Base-by-base conservation (phyloP, 2,797 vertebrate genomes). In the Choloepus didactylus region DNA sequence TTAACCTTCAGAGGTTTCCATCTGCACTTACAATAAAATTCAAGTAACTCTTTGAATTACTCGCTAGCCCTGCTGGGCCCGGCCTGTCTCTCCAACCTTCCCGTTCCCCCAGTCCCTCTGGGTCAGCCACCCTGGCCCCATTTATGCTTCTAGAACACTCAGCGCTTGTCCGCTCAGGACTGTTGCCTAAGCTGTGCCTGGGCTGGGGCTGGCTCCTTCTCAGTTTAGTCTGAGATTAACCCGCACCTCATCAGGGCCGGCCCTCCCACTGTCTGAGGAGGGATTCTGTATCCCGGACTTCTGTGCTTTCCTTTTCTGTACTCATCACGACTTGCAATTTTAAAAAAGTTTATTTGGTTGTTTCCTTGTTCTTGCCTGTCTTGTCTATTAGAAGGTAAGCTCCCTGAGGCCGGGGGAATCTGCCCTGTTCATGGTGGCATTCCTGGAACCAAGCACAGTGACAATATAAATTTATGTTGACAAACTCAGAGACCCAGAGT, bases 181-280 rank as follows among this genome's bases (percentile, higher is more conserved):
- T 38, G 46, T 75, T 16, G 51, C 11, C 82, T 15, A 7, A 80
- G 23, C n/a, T 3, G 1, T 31, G 64, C 6, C 41, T 3, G 41
- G 41, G 41, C 41, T 3, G 41, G 41, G 3, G 41, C 41, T 44
- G 49, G 15, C 9, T 83, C 46, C 60, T 35, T 69, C 35, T 67
- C 35, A 0, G 7, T 29, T 1, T 41, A 14, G 23, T 1, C 19
- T 41, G 14, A 31, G 27, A 16, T 3, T 31, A 38, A 41, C 2
- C 31, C 0, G 27, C 1, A 6, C 27, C 6, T 27, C 2, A 2
- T 10, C 25, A 72, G 62, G 11, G 12, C 56, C 3, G 1, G 67
- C 35, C 25, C 51, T 2, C 18, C 21, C 54, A 8, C 51, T 5
- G 21, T 27, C 51, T 12, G 11, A 59, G 82, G 21, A 21, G 49